Evolutionary conservation across 2,888 invertebrate species (phyloP).

Genomic region (Dynastes grantii): DNA sequence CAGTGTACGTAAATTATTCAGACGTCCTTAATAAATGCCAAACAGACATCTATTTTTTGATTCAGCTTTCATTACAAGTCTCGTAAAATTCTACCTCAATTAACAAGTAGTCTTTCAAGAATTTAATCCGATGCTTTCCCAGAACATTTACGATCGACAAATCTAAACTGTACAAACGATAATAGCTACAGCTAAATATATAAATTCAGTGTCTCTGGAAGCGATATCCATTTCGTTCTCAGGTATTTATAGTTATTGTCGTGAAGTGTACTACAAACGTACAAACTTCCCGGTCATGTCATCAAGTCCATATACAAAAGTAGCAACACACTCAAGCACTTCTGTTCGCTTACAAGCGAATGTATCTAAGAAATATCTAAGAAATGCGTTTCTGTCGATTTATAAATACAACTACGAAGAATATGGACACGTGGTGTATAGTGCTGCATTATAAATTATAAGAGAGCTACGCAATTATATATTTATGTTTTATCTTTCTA

Average conservation of each 20-base stretch:
- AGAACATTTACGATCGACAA: no score
- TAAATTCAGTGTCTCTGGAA: not conserved
- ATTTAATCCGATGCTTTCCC: no score
- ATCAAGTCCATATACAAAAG: constrained; percentile 3
- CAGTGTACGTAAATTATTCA: no score
- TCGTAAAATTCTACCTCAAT: no score
- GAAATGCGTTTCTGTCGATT: not conserved
- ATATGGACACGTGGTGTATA: no score
- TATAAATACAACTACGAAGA: not conserved
- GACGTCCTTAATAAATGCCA: no score
- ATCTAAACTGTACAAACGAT: not conserved
- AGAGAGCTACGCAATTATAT: no score
- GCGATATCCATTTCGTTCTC: not conserved
- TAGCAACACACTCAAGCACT: not conserved
- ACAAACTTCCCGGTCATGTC: not conserved
- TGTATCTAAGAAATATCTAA: not conserved
- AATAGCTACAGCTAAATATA: not conserved
- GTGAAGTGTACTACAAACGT: not conserved
- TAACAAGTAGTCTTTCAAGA: no score
- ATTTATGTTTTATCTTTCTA: no score
- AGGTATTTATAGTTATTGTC: constrained; percentile 14
- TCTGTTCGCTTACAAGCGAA: not conserved
- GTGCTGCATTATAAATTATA: no score
- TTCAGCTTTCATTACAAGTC: no score
- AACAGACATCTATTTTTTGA: no score